Evolutionary conservation across 1,140 invertebrate genomes (phyloP), one percentile per base, ranked within the genome.

Genomic region (Heliothis subflexa): DNA sequence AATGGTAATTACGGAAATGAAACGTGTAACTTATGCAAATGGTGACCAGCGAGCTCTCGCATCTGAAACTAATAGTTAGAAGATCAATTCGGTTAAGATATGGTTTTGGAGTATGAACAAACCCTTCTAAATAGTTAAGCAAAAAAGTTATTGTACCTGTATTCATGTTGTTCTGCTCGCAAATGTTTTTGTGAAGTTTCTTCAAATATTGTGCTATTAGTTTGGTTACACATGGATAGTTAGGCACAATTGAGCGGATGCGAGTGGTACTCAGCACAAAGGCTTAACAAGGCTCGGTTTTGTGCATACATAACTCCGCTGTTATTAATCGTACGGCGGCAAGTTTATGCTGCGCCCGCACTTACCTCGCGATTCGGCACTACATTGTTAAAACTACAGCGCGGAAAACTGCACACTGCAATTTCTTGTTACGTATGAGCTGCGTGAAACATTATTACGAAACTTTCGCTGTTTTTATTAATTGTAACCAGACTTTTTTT

Each of bases 1-100:
- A 86, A 85, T 85, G 80, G 85, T 89, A 89, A 91, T 92, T 91
- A 88, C 79, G 78, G 78, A 86, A 85, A 89, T 86, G 83, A 85
- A 86, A 88, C 83, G 82, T 83, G 83, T 86, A 86, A 87, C 81
- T 90, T 90, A 90, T 89, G 87, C 86, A 91, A 91, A 89, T 89
- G 78, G 79, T 72, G 72, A 81, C 78, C 59, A 55, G 82, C 62
- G 59, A 80, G 84, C 68, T 82, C 73, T 77, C 82, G 70, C 49
- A 77, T 88, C 84, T 77, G 70, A 76, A 83, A 83, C 72, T 82
- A 83, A 84, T 84, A 87, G 86, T 84, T 85, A n/a, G 59, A 78
- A 80, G 73, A 83, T 81, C 77, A 83, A 80, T 78, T 81, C 59
- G 55, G 59, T 16, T 52, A 73, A 33, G 49, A 54, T 70, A 70